Conservation (phyloP, 2,113 vertebrate species). For the Nothocercus julius region DNA sequence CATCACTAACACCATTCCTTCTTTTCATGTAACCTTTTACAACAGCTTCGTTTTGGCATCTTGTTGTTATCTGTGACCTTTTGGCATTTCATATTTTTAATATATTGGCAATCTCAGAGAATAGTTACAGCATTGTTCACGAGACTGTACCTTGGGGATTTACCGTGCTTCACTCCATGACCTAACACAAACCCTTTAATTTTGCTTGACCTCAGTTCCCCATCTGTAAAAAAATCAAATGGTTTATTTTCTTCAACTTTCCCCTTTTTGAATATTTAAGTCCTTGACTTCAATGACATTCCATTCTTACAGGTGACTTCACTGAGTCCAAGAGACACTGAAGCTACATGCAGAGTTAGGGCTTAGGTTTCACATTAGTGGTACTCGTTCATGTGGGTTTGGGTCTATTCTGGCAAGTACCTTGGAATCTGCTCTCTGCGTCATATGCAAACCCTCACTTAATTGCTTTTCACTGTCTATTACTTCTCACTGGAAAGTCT, state of each 20-base stretch:
- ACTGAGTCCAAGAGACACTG: not conserved
- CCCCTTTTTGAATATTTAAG: not conserved
- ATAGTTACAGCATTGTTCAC: not conserved
- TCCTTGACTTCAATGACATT: not conserved
- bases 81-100: not conserved
- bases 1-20: not conserved
- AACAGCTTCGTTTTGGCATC: not conserved
- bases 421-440: not conserved
- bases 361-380: not conserved
- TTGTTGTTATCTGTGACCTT: not conserved
- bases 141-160: not conserved
- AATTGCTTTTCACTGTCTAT: not conserved
- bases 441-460: not conserved
- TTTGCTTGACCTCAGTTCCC: not conserved
- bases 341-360: not conserved
- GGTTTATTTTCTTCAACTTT: not conserved
- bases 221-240: not conserved
- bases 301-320: not conserved
- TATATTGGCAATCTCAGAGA: not conserved
- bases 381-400: not conserved
- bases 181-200: not conserved
- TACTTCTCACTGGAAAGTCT: not conserved
- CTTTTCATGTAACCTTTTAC: not conserved
- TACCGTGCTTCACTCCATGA: accelerated
- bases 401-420: not conserved